phyloP scores from a whole-genome alignment of 1,140 invertebrate species.

The Pseudomyrmex sp. region DNA sequence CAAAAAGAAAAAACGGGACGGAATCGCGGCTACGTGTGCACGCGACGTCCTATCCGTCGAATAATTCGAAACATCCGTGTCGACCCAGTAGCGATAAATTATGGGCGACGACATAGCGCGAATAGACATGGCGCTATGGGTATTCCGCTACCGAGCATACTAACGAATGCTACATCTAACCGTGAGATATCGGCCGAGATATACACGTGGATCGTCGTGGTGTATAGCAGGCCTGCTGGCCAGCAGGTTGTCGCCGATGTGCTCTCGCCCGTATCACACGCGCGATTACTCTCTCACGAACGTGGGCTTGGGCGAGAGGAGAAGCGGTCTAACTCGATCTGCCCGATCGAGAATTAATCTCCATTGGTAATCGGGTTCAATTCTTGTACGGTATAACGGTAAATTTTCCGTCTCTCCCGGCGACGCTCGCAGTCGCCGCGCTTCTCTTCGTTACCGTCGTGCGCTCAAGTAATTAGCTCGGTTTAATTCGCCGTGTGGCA shows the following conservation, averaged over 20 bases:
- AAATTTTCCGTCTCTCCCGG: conserved; percentile 76
- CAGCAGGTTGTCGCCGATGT: conserved; percentile 20
- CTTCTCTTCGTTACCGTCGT: conserved; percentile 47
- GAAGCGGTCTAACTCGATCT: conserved; percentile 71
- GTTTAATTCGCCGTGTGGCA: conserved; percentile 25
- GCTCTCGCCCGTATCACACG: conserved; percentile 28
- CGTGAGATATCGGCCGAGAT: conserved; percentile 30
- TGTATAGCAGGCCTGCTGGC: background rate
- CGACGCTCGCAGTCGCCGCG: conserved; percentile 61
- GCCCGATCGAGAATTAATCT: conserved; percentile 82
- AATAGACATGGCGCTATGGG: background rate
- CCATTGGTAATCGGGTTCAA: conserved; percentile 76
- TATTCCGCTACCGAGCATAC: conserved; percentile 32
- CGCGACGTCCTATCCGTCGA: conserved; percentile 61
- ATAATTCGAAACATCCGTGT: conserved; percentile 63
- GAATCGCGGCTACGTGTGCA: conserved; percentile 44
- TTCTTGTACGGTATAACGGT: conserved; percentile 76
- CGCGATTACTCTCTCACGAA: conserved; percentile 43
- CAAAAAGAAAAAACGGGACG: conserved; percentile 41
- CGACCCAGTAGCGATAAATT: conserved; percentile 47
- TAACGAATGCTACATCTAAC: conserved; percentile 20
- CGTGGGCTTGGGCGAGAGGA: conserved; percentile 14
- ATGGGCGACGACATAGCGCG: conserved; percentile 24
- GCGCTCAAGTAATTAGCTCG: conserved; percentile 29
- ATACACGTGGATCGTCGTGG: conserved; percentile 12